These are phyloP conservation scores for Erannis defoliaria DNA, from an alignment of 2,888 invertebrate genomes.

Conservation along the genomic window DNA sequence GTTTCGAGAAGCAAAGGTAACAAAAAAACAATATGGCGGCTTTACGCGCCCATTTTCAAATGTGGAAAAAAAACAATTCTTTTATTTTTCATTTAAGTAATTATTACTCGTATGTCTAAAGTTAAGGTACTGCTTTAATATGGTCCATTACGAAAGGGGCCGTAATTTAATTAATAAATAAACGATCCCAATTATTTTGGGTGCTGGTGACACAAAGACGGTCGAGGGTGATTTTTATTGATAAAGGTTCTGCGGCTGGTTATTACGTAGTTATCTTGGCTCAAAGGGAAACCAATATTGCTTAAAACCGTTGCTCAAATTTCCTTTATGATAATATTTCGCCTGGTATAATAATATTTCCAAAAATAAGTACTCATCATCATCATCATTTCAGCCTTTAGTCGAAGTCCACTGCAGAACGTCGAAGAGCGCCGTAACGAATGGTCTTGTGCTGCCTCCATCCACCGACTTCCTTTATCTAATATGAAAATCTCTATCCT, in stretches of 20 bases:
- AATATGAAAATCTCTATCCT: too few relatives aligned
- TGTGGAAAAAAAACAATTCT: too few relatives aligned
- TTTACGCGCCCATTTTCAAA: too few relatives aligned
- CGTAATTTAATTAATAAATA: conserved; percentile 43
- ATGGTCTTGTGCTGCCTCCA: too few relatives aligned
- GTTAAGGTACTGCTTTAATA: conserved; percentile 5
- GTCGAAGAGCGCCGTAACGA: too few relatives aligned
- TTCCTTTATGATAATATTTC: conserved; percentile 2
- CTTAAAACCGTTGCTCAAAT: conserved; percentile 19
- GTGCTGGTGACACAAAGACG: conserved; percentile 36
- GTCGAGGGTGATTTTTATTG: conserved; percentile 29
- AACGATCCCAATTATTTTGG: conserved; percentile 42
- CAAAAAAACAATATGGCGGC: too few relatives aligned
- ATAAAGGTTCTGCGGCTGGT: conserved; percentile 18
- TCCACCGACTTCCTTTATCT: too few relatives aligned
- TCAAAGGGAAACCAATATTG: conserved; percentile 31
- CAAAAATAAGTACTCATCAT: neutral
- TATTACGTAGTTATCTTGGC: conserved; percentile 22
- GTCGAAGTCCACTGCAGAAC: too few relatives aligned
- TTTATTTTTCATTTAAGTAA: too few relatives aligned
- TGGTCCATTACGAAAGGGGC: conserved; percentile 22
- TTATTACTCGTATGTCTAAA: too few relatives aligned
- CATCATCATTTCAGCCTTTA: too few relatives aligned
- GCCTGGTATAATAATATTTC: neutral
- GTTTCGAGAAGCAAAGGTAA: too few relatives aligned